Conservation (phyloP, 64 coral and sea anemone species). For the Pachyseris speciosa region DNA sequence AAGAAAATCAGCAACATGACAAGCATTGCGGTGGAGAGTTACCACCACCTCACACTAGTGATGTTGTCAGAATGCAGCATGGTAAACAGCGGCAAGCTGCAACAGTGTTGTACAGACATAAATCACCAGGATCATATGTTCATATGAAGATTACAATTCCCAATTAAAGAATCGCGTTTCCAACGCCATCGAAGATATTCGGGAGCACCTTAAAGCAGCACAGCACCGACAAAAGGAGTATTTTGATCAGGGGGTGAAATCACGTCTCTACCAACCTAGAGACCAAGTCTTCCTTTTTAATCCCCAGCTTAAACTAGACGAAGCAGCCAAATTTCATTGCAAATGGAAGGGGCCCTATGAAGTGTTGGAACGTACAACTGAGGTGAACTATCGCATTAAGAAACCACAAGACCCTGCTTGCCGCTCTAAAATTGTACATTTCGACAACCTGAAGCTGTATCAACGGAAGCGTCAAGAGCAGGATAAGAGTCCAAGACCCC, state of each 20-base stretch:
- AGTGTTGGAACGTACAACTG: no score
- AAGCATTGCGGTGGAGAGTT: no score
- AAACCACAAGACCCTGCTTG: slow-evolving; percentile 16
- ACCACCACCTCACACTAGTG: no score
- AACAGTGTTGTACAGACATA: no score
- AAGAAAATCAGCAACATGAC: no score
- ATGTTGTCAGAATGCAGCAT: no score
- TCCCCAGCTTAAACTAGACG: slow-evolving; percentile 24
- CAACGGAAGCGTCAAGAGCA: slow-evolving; percentile 26
- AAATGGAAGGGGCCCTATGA: slow-evolving; percentile 51
- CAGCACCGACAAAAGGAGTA: slow-evolving; percentile 53
- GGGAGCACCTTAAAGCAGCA: slow-evolving; percentile 40
- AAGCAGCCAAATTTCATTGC: slow-evolving; percentile 66
- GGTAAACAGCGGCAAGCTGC: no score
- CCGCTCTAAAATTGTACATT: slow-evolving; percentile 46
- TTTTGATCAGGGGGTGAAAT: slow-evolving; percentile 39
- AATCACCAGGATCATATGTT: no score
- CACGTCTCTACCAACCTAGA: slow-evolving; percentile 12
- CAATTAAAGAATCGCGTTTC: slow-evolving; percentile 38
- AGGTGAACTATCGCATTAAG: slow-evolving; percentile 12
- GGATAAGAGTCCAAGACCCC: neutral
- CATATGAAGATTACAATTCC: slow-evolving; percentile 50
- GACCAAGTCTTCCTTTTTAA: slow-evolving; percentile 46
- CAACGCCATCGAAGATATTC: slow-evolving; percentile 43
- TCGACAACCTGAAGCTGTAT: slow-evolving; percentile 68